These are phyloP conservation scores for Myotis daubentonii DNA, from an alignment of 2,797 vertebrate genomes.

Conservation along the genomic window DNA sequence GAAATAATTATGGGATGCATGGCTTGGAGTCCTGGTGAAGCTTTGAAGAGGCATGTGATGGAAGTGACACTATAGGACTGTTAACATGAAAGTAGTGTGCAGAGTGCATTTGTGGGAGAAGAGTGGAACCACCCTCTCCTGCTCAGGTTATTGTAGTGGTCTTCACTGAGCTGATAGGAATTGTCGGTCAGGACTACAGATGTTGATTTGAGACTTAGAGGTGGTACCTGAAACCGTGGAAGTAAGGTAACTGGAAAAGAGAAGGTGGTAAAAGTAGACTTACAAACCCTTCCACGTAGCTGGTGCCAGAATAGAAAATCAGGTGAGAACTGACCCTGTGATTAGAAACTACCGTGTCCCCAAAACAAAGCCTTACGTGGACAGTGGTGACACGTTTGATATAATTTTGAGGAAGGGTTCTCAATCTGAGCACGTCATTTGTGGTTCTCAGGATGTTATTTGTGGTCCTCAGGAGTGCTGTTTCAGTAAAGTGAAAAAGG, in stretches of 20 bases:
- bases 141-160: no score
- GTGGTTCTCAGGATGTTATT: neutral
- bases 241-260: neutral
- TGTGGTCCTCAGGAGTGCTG: neutral
- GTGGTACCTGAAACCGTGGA: neutral
- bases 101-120: neutral
- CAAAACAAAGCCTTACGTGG: neutral
- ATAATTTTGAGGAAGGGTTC: neutral
- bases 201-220: neutral
- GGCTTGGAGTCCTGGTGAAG: neutral
- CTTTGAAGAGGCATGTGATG: no score
- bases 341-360: neutral
- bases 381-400: neutral
- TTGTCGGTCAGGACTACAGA: neutral
- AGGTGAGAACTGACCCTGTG: neutral
- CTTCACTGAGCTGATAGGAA: neutral
- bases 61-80: neutral
- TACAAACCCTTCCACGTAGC: neutral
- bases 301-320: neutral
- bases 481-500: neutral
- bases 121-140: accelerated
- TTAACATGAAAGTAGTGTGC: accelerated
- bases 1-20: neutral
- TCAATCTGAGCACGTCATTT: neutral
- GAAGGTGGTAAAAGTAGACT: neutral